Percentiles rank a stretch among this genome's conserved stretches.
Conservation (phyloP, 2,113 vertebrate species). For the Tretioscincus oriximinensis region DNA sequence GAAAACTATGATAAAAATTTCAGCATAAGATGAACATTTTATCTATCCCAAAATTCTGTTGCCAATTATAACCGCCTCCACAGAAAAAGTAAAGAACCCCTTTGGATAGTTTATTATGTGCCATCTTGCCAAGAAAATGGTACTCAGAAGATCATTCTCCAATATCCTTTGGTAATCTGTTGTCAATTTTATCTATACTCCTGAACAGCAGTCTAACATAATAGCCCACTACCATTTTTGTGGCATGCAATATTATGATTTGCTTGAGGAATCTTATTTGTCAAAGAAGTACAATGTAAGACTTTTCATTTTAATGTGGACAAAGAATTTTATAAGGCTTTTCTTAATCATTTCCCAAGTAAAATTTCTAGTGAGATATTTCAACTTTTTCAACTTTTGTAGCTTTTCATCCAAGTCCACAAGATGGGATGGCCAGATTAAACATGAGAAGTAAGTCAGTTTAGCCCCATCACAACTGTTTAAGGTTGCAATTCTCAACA, state of each 20-base stretch:
- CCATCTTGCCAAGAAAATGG: not conserved
- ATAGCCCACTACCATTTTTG: not conserved
- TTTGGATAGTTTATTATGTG: not conserved
- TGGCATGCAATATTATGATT: not conserved
- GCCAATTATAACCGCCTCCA: too few species aligned
- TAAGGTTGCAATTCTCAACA: not conserved
- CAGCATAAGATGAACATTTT: not conserved
- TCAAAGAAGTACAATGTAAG: too few species aligned
- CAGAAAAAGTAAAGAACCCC: not conserved
- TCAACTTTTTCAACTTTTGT: not conserved
- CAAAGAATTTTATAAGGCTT: not conserved
- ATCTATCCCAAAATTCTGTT: not conserved
- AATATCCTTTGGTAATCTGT: not conserved
- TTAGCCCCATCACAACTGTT: not conserved
- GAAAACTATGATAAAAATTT: not conserved
- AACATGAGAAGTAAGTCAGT: not conserved
- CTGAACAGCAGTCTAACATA: too few species aligned
- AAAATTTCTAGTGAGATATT: not conserved
- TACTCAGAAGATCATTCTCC: not conserved
- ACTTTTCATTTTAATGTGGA: too few species aligned
- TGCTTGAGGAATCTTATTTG: not conserved
- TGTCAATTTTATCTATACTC: not conserved
- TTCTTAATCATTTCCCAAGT: not conserved
- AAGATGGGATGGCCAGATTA: not conserved
- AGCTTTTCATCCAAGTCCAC: not conserved